Percentiles rank a stretch among this genome's conserved stretches.
Conservation (phyloP, 2,888 invertebrate species). For the Agriopis marginaria region DNA sequence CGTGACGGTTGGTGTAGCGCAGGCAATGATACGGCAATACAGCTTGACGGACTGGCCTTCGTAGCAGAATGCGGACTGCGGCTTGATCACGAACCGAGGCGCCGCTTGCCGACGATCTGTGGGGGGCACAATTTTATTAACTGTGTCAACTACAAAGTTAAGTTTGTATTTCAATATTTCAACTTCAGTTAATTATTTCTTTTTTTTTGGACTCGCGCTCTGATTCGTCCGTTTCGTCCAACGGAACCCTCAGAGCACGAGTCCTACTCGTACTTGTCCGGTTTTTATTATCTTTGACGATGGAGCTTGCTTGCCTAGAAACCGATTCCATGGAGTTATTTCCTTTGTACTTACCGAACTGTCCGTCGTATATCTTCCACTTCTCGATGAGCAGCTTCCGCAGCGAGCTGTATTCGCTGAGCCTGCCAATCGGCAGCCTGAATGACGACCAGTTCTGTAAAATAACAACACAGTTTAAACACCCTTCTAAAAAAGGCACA, state of each 20-base stretch:
- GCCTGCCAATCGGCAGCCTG: constrained; percentile 96
- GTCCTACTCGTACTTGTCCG: too few relatives aligned
- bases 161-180: too few relatives aligned
- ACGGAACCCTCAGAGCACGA: too few relatives aligned
- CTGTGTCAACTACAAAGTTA: too few relatives aligned
- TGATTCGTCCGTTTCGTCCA: too few relatives aligned
- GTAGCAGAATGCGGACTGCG: constrained; percentile 97
- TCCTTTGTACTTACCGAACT: constrained; percentile 90
- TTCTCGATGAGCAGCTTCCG: constrained; percentile 98
- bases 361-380: constrained; percentile 98
- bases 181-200: too few relatives aligned
- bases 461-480: neutral
- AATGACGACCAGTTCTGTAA: constrained; percentile 88
- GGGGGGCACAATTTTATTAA: too few relatives aligned
- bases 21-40: constrained; percentile 98
- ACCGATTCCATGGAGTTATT: too few relatives aligned
- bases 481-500: too few relatives aligned
- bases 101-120: constrained; percentile 98
- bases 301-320: too few relatives aligned
- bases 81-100: constrained; percentile 98
- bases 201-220: too few relatives aligned
- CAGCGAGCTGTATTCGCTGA: constrained; percentile 98
- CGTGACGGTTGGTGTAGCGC: constrained; percentile 96
- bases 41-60: constrained; percentile 99
- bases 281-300: too few relatives aligned